These are phyloP conservation scores for Stichopus chloronotus DNA, from an alignment of 35 echinoderm and acorn worm genomes.

Conservation along the genomic window DNA sequence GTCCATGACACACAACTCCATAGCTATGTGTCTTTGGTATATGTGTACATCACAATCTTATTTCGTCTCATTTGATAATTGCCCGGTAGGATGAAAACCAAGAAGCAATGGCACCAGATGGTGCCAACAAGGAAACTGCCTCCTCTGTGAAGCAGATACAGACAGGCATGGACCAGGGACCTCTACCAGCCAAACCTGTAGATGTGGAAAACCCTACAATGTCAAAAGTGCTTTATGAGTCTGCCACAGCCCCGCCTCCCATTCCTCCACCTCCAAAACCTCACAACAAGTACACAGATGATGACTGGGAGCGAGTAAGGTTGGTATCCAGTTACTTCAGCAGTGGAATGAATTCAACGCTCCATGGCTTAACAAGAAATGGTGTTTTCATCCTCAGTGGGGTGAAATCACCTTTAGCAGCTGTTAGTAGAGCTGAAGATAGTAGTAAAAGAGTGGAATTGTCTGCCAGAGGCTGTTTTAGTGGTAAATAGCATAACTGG, in stretches of 20 bases:
- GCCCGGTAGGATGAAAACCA: slow-evolving; percentile 13
- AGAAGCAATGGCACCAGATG: background rate
- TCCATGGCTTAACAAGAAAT: too few species aligned
- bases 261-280: slow-evolving; percentile 75
- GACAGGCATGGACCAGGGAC: background rate
- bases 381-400: too few species aligned
- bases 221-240: slow-evolving; percentile 74
- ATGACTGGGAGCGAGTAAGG: slow-evolving; percentile 90
- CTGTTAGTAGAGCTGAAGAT: too few species aligned
- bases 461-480: too few species aligned
- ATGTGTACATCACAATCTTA: too few species aligned
- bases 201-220: slow-evolving; percentile 56
- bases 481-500: too few species aligned
- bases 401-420: too few species aligned
- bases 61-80: background rate
- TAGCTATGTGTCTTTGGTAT: too few species aligned
- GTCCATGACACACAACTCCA: too few species aligned
- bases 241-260: slow-evolving; percentile 77
- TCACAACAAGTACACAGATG: slow-evolving; percentile 79
- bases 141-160: background rate
- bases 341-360: too few species aligned
- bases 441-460: too few species aligned
- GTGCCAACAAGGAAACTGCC: background rate
- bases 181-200: slow-evolving; percentile 53
- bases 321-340: slow-evolving; percentile 5